phyloP scores from a whole-genome alignment of 2,888 invertebrate species.

The Fragum whitleyi region DNA sequence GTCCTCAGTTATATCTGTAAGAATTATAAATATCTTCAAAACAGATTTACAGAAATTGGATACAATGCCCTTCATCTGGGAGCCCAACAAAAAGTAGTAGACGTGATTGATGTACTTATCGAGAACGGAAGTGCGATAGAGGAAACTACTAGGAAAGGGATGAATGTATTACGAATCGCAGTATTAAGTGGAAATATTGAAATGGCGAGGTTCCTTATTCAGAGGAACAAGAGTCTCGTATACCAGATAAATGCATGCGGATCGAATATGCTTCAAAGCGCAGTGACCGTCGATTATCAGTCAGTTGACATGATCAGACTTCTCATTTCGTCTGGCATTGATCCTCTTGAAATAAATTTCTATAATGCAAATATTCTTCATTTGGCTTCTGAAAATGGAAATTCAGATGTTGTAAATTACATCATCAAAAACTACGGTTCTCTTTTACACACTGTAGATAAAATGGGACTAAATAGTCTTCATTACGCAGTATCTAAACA shows the following conservation, averaged over 20 bases:
- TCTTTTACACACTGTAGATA: neutral
- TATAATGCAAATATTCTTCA: neutral
- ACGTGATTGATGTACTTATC: no score
- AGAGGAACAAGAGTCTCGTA: no score
- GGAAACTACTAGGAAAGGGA: no score
- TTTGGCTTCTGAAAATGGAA: neutral
- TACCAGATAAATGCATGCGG: no score
- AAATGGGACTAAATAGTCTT: neutral
- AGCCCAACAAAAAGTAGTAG: no score
- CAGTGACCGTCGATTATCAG: no score
- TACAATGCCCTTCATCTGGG: neutral
- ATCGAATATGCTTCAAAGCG: neutral
- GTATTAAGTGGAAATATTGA: no score
- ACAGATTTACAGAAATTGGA: neutral
- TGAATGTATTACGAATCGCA: no score
- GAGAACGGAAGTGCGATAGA: no score
- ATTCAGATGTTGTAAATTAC: neutral
- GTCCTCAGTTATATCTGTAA: neutral
- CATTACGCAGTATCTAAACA: neutral
- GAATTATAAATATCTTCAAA: neutral
- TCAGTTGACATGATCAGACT: neutral
- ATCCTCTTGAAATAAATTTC: neutral
- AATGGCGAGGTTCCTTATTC: no score
- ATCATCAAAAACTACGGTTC: neutral
- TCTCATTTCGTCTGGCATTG: neutral